Evolutionary conservation across 2,797 vertebrate species (phyloP).

Genomic region (Nothura maculosa): DNA sequence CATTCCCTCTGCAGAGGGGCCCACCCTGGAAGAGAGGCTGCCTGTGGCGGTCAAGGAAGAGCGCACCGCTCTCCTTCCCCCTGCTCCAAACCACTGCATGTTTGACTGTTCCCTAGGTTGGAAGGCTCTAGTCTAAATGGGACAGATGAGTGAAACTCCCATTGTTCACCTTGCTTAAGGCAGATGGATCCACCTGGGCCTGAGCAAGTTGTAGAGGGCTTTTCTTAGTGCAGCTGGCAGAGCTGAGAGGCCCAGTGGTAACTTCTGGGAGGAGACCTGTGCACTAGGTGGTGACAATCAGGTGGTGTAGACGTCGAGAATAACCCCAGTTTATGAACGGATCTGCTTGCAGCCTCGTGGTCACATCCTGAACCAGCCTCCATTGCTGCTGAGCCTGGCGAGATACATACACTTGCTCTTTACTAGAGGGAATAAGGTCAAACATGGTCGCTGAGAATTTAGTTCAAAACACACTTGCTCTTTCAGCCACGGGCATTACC

Average conservation of each 20-base stretch:
- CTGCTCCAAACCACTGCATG: background rate
- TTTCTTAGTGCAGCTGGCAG: background rate
- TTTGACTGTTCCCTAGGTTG: background rate
- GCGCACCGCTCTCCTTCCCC: background rate
- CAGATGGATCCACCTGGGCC: background rate
- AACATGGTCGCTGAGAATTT: slow-evolving; percentile 17
- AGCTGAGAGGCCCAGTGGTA: background rate
- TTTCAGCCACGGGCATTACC: background rate
- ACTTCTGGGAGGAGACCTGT: background rate
- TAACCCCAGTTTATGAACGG: background rate
- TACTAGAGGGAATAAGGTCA: background rate
- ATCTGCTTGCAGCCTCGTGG: background rate
- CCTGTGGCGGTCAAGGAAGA: background rate
- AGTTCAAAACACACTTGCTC: slow-evolving; percentile 3
- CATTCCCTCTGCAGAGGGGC: background rate
- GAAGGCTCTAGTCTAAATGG: background rate
- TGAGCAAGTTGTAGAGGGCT: background rate
- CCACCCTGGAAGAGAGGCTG: background rate
- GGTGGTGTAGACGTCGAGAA: background rate
- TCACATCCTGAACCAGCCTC: background rate
- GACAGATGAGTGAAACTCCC: background rate
- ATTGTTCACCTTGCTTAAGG: background rate
- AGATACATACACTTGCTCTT: slow-evolving; percentile 35
- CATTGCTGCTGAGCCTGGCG: background rate
- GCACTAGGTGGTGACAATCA: background rate